phyloP scores from a whole-genome alignment of 2,113 vertebrate species.

The Circaetus cinerascens region DNA sequence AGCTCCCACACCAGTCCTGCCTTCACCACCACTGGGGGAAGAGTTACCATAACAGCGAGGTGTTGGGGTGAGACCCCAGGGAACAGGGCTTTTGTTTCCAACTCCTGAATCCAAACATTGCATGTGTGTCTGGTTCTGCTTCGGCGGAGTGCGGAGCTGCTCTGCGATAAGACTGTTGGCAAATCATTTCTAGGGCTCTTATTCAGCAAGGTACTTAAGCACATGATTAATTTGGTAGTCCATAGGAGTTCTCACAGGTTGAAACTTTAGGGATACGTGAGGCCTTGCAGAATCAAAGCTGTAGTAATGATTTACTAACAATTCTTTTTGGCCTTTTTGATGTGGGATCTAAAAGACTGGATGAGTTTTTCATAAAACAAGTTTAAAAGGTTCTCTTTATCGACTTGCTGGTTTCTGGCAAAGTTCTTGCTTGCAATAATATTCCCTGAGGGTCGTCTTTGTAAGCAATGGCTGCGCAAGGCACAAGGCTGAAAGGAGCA shows the following conservation, averaged over 20 bases:
- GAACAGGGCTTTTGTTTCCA: background rate
- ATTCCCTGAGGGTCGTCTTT: background rate
- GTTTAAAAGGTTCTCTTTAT: background rate
- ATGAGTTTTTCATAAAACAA: background rate
- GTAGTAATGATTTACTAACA: background rate
- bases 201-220: background rate
- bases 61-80: background rate
- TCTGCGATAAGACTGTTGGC: background rate
- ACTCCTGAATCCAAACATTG: background rate
- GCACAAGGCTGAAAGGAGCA: background rate
- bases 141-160: accelerated
- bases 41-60: accelerated
- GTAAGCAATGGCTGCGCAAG: background rate
- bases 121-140: background rate
- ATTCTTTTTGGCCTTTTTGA: background rate
- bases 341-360: background rate
- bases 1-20: background rate
- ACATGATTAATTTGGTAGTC: background rate
- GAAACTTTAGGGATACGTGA: background rate
- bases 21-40: accelerated
- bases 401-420: background rate
- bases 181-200: background rate
- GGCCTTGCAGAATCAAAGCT: background rate
- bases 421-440: background rate
- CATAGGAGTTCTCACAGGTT: background rate